These are phyloP conservation scores for Amphilophus citrinellus DNA, from an alignment of 2,113 vertebrate species.

Conservation along the genomic window DNA sequence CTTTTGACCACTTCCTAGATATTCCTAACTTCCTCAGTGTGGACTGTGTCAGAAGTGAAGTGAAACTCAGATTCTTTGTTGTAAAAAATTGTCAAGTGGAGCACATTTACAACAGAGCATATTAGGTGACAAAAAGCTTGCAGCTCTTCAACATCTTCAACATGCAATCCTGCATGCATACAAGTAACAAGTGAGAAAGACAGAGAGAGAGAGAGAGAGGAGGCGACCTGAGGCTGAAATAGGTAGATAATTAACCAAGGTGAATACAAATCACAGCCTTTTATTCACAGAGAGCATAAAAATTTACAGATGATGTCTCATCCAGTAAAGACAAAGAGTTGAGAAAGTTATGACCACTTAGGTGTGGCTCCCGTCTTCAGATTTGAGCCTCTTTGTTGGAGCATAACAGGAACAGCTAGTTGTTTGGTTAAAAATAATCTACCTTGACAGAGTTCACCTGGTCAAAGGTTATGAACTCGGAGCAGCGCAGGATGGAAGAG, in stretches of 20 bases:
- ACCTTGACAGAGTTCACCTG: slow-evolving; percentile 28
- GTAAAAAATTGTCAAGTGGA: neutral
- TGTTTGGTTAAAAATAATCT: slow-evolving; percentile 16
- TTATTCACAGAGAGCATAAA: slow-evolving; percentile 49
- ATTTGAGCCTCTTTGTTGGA: neutral
- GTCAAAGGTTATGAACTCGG: slow-evolving; percentile 64
- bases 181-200: neutral
- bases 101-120: neutral
- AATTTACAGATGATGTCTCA: slow-evolving; percentile 34
- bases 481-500: neutral
- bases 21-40: slow-evolving; percentile 55
- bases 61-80: slow-evolving; percentile 17
- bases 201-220: neutral
- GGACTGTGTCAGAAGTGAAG: slow-evolving; percentile 36
- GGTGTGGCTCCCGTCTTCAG: neutral
- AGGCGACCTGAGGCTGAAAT: slow-evolving; percentile 58
- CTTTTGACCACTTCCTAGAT: slow-evolving; percentile 47
- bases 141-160: neutral
- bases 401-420: neutral
- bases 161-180: neutral
- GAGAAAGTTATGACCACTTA: neutral
- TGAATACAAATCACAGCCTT: slow-evolving; percentile 68
- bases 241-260: slow-evolving; percentile 80
- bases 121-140: neutral
- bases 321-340: slow-evolving; percentile 5